These are phyloP conservation scores for Gallinago paraguaiae DNA, from an alignment of 2,113 vertebrate genomes.

Conservation along the genomic window DNA sequence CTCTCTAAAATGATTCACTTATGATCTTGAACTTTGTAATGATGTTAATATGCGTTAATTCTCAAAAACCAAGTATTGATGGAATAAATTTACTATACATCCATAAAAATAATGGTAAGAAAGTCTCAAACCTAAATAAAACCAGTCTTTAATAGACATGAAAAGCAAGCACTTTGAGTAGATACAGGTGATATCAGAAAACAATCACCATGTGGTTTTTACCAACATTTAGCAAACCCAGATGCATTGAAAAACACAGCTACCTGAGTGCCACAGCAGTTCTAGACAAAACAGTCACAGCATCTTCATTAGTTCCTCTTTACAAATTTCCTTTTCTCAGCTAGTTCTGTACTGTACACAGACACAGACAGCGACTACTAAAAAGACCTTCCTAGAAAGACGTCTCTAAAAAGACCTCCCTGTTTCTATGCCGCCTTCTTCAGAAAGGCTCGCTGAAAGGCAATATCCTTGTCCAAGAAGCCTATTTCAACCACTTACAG, in stretches of 20 bases:
- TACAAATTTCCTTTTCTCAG: background rate
- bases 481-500: background rate
- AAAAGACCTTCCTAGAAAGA: background rate
- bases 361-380: background rate
- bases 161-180: background rate
- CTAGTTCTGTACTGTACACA: background rate
- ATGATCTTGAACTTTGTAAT: slow-evolving; percentile 37
- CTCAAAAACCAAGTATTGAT: background rate
- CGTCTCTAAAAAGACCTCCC: background rate
- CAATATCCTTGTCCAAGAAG: background rate
- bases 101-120: background rate
- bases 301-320: background rate
- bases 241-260: background rate
- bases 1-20: slow-evolving; percentile 37
- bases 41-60: background rate
- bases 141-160: background rate
- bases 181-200: background rate
- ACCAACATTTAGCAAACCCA: background rate
- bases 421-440: background rate
- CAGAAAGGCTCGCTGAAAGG: background rate
- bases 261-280: background rate
- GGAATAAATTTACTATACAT: background rate
- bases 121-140: background rate
- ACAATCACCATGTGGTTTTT: background rate
- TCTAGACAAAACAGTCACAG: background rate